Evolutionary conservation across 2,797 vertebrate genomes (phyloP).

Genomic region (Gallirallus australis): DNA sequence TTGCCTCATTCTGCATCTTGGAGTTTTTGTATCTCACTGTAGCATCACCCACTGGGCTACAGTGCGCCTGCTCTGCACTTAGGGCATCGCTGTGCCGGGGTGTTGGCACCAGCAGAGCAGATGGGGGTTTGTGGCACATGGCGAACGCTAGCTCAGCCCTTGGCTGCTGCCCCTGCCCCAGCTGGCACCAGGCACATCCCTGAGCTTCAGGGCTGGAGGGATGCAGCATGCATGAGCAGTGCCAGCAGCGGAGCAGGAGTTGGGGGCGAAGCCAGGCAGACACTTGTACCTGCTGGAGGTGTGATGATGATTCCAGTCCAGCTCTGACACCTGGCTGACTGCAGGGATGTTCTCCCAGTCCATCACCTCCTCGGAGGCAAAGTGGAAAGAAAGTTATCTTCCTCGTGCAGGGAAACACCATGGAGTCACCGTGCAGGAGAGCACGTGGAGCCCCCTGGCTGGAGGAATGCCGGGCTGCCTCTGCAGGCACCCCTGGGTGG

Average conservation of each 20-base stretch:
- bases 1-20: neutral
- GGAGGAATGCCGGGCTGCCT: neutral
- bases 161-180: neutral
- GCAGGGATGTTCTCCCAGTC: neutral
- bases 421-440: rapidly evolving
- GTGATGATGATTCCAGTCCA: neutral
- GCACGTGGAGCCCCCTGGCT: neutral
- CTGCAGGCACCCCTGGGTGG: neutral
- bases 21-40: neutral
- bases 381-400: neutral
- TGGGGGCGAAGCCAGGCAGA: neutral
- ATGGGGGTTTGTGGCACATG: neutral
- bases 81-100: neutral
- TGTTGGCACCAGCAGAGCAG: neutral
- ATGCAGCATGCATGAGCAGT: rapidly evolving
- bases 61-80: neutral
- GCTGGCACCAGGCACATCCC: neutral
- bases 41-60: neutral
- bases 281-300: neutral
- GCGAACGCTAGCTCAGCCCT: neutral
- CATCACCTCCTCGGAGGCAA: neutral
- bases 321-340: neutral
- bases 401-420: rapidly evolving
- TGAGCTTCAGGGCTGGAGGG: neutral
- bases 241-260: neutral